phyloP scores from a whole-genome alignment of 2,113 vertebrate species.

The Chloropsis hardwickii region DNA sequence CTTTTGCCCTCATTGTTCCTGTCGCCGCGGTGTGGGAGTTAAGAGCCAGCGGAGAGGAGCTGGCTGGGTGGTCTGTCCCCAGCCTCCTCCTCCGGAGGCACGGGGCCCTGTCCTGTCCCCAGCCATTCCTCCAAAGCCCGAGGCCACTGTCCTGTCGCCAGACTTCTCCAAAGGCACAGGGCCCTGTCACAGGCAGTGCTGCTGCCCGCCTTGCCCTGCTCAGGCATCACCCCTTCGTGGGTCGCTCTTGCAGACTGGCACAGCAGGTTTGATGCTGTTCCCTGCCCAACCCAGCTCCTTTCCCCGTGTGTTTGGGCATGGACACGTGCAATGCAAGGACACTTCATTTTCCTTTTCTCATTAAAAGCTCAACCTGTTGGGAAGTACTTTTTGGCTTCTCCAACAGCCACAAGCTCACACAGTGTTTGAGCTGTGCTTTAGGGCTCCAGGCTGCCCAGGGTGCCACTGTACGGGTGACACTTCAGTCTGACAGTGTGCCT shows the following conservation, averaged over 20 bases:
- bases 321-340: fast-evolving
- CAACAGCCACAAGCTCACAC: fast-evolving
- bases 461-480: fast-evolving
- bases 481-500: neutral
- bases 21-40: neutral
- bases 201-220: neutral
- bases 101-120: neutral
- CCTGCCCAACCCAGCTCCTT: neutral
- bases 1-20: constrained; percentile 61
- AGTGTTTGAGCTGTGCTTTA: neutral
- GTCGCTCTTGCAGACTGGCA: fast-evolving
- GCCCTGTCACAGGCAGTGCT: neutral
- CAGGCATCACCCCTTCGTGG: neutral
- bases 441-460: neutral
- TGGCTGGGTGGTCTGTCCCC: constrained; percentile 24
- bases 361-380: neutral
- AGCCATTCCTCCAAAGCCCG: neutral
- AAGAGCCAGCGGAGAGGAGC: neutral
- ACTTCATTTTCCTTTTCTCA: neutral
- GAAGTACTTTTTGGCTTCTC: neutral
- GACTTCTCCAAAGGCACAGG: neutral
- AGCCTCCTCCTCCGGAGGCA: neutral
- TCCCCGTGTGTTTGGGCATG: fast-evolving
- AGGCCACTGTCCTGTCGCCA: neutral
- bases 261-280: neutral